Evolutionary conservation across 2,888 invertebrate genomes (phyloP).

Genomic region (Dromius quadrimaculatus): DNA sequence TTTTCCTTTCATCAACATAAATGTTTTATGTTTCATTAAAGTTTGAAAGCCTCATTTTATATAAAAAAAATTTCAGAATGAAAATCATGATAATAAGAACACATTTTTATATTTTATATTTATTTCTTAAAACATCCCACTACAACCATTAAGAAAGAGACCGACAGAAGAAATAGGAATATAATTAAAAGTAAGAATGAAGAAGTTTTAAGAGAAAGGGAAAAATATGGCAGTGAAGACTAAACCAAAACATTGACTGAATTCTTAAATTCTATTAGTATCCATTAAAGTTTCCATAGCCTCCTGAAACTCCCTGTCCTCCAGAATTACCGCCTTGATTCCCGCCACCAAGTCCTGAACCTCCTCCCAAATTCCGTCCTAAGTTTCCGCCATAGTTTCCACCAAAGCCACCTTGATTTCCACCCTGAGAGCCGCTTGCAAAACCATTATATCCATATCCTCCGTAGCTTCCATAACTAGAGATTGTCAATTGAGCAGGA

Average conservation of each 20-base stretch:
- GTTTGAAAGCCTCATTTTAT: no score
- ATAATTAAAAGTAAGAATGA: background rate
- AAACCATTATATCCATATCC: background rate
- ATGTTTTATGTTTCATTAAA: no score
- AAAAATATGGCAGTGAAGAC: conserved; percentile 38
- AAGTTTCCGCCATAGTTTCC: background rate
- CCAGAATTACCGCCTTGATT: background rate
- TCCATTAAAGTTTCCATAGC: conserved; percentile 8
- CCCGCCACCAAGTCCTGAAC: background rate
- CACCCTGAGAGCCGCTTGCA: background rate
- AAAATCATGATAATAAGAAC: background rate
- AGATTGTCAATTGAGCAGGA: conserved; percentile 11
- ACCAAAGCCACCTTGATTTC: background rate
- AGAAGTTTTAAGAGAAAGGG: conserved; percentile 3
- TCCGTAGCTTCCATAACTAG: conserved; percentile 1
- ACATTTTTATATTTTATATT: conserved; percentile 1
- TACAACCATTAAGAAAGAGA: conserved; percentile 27
- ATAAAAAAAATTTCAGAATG: no score
- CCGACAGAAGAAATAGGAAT: conserved; percentile 23
- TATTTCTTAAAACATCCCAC: conserved; percentile 39
- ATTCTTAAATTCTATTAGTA: conserved; percentile 1
- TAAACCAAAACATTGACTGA: conserved; percentile 29
- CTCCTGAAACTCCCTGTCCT: conserved; percentile 5
- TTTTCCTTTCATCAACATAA: no score
- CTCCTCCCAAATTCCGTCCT: conserved; percentile 1